Evolutionary conservation across 2,797 vertebrate species (phyloP).

Genomic region (Clarias laeviceps): DNA sequence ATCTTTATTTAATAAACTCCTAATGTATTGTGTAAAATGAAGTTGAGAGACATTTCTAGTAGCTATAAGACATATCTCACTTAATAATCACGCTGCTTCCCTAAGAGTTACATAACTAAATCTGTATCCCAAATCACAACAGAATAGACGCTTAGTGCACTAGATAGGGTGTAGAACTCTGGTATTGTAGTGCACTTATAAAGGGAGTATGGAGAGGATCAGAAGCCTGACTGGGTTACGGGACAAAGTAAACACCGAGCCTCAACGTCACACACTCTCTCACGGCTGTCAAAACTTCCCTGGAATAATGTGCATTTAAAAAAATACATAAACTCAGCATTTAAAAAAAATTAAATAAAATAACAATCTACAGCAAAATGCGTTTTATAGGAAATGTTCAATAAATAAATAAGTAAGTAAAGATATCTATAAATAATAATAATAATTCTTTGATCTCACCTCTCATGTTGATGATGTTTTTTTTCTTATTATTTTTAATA

Average conservation of each 20-base stretch:
- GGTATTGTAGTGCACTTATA: not conserved
- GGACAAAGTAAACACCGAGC: not conserved
- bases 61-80: not conserved
- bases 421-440: not conserved
- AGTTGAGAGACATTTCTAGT: not conserved
- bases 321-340: not conserved
- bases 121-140: not conserved
- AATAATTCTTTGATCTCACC: conserved; percentile 66
- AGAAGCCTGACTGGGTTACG: not conserved
- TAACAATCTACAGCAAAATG: not conserved
- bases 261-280: conserved; percentile 14
- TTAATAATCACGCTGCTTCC: not conserved
- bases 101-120: conserved; percentile 1
- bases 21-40: not conserved
- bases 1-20: not conserved
- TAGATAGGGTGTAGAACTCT: not conserved
- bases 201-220: not conserved
- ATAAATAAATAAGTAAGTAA: not conserved
- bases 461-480: conserved; percentile 71
- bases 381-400: not conserved
- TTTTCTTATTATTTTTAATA: conserved; percentile 57
- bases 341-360: not conserved
- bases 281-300: conserved; percentile 16
- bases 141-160: rapidly evolving
- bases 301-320: not conserved